Percentiles rank a stretch among this genome's conserved stretches.
Evolutionary conservation across 2,888 invertebrate genomes (phyloP).

Genomic region (Lepidochrysops patricia): DNA sequence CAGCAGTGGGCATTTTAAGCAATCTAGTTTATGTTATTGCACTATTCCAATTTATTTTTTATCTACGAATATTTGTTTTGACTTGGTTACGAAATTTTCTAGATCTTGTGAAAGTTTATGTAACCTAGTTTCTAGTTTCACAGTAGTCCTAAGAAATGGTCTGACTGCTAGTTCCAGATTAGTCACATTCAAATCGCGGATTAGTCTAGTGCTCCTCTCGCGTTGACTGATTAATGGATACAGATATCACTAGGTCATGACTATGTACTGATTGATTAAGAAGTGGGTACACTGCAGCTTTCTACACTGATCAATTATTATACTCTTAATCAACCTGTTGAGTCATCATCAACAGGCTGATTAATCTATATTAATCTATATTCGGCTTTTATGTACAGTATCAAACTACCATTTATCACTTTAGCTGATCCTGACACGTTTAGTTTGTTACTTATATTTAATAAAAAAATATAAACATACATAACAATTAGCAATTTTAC

Average conservation of each 20-base stretch:
- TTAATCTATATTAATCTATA: not conserved
- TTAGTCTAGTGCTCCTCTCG: slow-evolving; percentile 44
- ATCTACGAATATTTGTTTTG: slow-evolving; percentile 2
- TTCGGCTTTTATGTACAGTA: not conserved
- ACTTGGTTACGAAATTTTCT: not conserved
- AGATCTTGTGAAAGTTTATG: slow-evolving; percentile 1
- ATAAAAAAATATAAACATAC: not conserved
- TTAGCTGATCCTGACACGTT: too few relatives aligned
- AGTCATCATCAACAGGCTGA: not conserved
- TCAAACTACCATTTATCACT: too few relatives aligned
- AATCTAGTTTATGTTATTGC: slow-evolving; percentile 2
- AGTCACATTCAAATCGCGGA: slow-evolving; percentile 46
- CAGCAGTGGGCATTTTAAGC: not conserved
- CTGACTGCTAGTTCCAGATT: slow-evolving; percentile 33
- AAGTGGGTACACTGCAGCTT: slow-evolving; percentile 12
- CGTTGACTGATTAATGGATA: slow-evolving; percentile 44
- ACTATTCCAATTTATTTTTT: not conserved
- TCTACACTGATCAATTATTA: slow-evolving; percentile 9
- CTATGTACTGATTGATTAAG: slow-evolving; percentile 24
- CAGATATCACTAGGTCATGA: slow-evolving; percentile 33
- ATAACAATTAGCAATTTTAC: not conserved
- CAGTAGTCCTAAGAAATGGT: slow-evolving; percentile 22
- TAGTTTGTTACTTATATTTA: too few relatives aligned
- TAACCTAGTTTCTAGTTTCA: not conserved
- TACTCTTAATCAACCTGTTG: too few relatives aligned